Evolutionary conservation across 2,113 vertebrate species (phyloP), one percentile per base, ranked within the genome.

Genomic region (Barbus barbus): DNA sequence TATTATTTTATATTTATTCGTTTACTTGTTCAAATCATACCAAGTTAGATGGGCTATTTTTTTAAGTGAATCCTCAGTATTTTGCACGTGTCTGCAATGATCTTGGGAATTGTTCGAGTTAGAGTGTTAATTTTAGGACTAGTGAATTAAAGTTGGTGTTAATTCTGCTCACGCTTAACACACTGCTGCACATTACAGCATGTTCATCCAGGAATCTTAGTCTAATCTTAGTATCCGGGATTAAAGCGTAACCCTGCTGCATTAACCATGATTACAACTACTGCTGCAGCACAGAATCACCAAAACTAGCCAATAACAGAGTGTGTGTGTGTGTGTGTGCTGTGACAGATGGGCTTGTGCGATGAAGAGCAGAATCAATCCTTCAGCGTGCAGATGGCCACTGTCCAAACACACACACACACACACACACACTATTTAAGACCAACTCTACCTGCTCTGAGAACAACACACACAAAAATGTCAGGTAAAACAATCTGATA

Each of bases 271-370:
- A 44, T 44, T 44, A 44, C 38, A 41, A 41, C 41, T 44, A 44
- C 41, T 44, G 12, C 41, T 44, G 41, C 41, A 44, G 41, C 41
- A 44, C 41, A 44, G 41, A 44, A 44, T 44, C 41, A 44, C 41
- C 2, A 9, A 12, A 44, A 44, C 41, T 44, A 44, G 41, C 41
- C 41, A 44, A 12, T 44, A 44, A 44, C 41, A 12, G 41, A 1
- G 41, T 44, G 41, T 44, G 41, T 3, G 72, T 26, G 41, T 26
- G 77, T 63, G 36, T 16, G 36, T 26, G 58, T 20, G 33, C 14
- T 5, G 46, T 71, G 31, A 82, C 80, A 82, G 80, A 82, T 82
- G 80, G 80, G 46, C 80, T 20, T 4, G 85, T 84, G 73, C 63
- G 60, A 85, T 82, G 69, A 74, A 67, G 61, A 80, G 60, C 80